Base-by-base conservation (phyloP, 2,113 vertebrate species). In the Oceanites oceanicus region DNA sequence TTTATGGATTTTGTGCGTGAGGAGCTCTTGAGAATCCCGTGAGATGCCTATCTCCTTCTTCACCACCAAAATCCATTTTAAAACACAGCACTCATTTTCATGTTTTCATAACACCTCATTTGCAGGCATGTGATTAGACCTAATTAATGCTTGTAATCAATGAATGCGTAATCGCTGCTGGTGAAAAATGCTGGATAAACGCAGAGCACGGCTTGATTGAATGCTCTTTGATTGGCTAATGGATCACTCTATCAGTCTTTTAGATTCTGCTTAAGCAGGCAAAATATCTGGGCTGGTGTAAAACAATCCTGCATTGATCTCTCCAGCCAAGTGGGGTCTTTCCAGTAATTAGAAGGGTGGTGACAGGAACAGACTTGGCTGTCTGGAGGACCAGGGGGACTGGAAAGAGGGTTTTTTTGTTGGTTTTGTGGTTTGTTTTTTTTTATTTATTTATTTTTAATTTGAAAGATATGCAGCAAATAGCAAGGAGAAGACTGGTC, bases 291-390 rank as follows among this genome's bases (percentile, higher is more conserved):
- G 47, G 74, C 82, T 95, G 55, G 44, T 88, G 89, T 92, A 94
- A 97, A 96, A 93, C 47, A 95, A 97, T 95, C 78, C 86, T 80
- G 52, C 75, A 95, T 88, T 95, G 91, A 96, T 96, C 72, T 92
- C 67, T 83, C 53, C 44, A 91, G 95, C 83, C 90, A 83, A 94
- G 88, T 87, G 76, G 79, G 96, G 91, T 96, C 95, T 87, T 96
- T 96, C 88, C 90, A 93, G 85, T 96, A 91, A 96, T 94, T 95
- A 94, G 79, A 91, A 92, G 92, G 88, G 88, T 96, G 95, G 96
- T 90, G 88, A 93, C 94, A 95, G 86, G 56, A 96, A 85, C 50
- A 93, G 79, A 87, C 44, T 91, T 90, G 58, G 85, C 70, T 93
- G 36, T 74, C 67, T 95, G 76, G 44, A 88, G 47, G 63, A 88